Percentiles rank a stretch among this genome's conserved stretches.
These are phyloP conservation scores for Heliconius hermathena DNA, from an alignment of 1,140 invertebrate genomes.

Conservation along the genomic window DNA sequence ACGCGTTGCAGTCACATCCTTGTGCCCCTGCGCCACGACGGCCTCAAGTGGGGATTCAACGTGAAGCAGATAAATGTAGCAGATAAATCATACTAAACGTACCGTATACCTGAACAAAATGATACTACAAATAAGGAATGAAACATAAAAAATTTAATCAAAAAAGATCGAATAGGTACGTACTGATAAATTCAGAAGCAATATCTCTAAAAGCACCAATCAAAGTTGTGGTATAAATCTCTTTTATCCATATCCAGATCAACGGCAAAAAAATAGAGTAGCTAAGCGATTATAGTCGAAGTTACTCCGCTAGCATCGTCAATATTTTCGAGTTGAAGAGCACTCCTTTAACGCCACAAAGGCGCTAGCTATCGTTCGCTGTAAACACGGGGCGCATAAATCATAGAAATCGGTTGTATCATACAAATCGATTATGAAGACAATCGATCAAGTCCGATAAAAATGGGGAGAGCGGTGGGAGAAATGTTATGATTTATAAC, in stretches of 20 bases:
- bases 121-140: neutral
- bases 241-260: conserved; percentile 2
- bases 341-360: conserved; percentile 58
- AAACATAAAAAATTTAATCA: neutral
- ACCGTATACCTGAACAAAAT: neutral
- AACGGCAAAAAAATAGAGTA: neutral
- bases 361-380: conserved; percentile 54
- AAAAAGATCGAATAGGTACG: neutral
- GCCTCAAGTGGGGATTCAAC: too few species aligned
- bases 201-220: conserved; percentile 15
- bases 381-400: conserved; percentile 57
- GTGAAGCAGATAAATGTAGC: too few species aligned
- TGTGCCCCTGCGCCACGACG: too few species aligned
- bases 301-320: conserved; percentile 57
- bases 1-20: too few species aligned
- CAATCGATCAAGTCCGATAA: conserved; percentile 54
- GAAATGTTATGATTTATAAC: conserved; percentile 32
- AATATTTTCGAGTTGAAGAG: conserved; percentile 51
- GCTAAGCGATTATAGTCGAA: conserved; percentile 48
- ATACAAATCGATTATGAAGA: conserved; percentile 57
- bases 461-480: conserved; percentile 33
- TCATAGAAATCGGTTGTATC: conserved; percentile 47
- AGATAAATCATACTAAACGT: too few species aligned
- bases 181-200: neutral
- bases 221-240: conserved; percentile 7